Base-by-base conservation (phyloP, 2,113 vertebrate species). In the Mustela nigripes region DNA sequence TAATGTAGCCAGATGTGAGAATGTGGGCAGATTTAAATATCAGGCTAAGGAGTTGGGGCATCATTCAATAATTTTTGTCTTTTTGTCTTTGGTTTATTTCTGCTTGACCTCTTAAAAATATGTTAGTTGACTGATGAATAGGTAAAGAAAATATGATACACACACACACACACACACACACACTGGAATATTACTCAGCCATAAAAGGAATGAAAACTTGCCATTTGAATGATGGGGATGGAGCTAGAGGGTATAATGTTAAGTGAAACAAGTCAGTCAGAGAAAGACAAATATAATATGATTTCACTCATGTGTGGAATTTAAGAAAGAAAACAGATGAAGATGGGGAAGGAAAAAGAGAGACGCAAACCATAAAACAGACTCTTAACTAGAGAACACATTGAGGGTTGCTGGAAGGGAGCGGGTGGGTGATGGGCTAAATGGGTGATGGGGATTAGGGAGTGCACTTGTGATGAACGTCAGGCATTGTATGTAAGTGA, bases 41-140 rank as follows among this genome's bases (percentile, higher is more conserved):
- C 48, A 69, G 58, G 18, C 26, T 74, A 5, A 92, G 60, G 12
- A 87, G 14, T 48, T 91, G 50, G 69, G 45, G 26, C 2, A 50
- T 85, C 15, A 16, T 42, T 97, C 58, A 93, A 9, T 73, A 83
- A 42, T n/a, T 79, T 90, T 88, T 83, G 93, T 15, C 9, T n/a
- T 79, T 90, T 88, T 83, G 94, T 11, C 9, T 53, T 89, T 58
- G 11, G 31, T 33, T 48, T 83, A 71, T 92, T 96, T 98, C 31
- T 82, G 18, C 21, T 85, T 96, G 18, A n/a, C 11, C 10, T 82
- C 45, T 90, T 65, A 76, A 74, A 93, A 88, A 71, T 45, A 74
- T 45, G 7, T 28, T 76, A 76, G 24, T 42, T 45, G 39, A 76
- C 39, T 45, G 24, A 76, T 15, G 39, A 26, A 45, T 76, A 24